Conservation (phyloP, 2,888 invertebrate species). For the Brenthis hecate region DNA sequence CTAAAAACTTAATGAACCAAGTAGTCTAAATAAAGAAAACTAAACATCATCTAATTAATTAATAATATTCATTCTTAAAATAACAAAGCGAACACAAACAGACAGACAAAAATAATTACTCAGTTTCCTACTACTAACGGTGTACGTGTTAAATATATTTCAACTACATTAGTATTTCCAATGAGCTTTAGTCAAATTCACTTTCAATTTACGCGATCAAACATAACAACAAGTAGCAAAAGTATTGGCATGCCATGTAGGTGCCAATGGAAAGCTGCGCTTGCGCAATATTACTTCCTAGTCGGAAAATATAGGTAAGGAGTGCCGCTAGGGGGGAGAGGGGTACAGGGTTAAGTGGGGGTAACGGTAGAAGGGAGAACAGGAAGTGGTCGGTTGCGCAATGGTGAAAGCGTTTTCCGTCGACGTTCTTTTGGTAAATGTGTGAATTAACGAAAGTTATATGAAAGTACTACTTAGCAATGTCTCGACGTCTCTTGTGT, state of each 20-base stretch:
- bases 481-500: neutral
- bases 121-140: too few species aligned
- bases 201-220: neutral
- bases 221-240: constrained; percentile 11
- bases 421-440: constrained; percentile 78
- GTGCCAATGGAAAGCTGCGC: constrained; percentile 60
- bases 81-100: too few species aligned
- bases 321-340: constrained; percentile 49
- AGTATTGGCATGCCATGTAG: constrained; percentile 45
- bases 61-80: too few species aligned
- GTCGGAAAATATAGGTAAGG: constrained; percentile 75
- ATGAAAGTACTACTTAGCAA: constrained; percentile 53
- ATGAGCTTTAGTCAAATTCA: neutral
- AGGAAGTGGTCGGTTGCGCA: constrained; percentile 76
- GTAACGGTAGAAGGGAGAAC: constrained; percentile 45
- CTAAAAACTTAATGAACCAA: too few species aligned
- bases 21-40: too few species aligned
- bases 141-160: too few species aligned
- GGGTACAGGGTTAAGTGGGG: constrained; percentile 26
- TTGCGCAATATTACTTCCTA: constrained; percentile 73
- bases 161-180: too few species aligned
- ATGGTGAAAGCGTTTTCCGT: constrained; percentile 79
- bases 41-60: too few species aligned
- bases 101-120: too few species aligned
- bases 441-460: constrained; percentile 80